These are phyloP conservation scores for Rhabdomys pumilio DNA, from an alignment of 2,797 vertebrate genomes.

Conservation along the genomic window DNA sequence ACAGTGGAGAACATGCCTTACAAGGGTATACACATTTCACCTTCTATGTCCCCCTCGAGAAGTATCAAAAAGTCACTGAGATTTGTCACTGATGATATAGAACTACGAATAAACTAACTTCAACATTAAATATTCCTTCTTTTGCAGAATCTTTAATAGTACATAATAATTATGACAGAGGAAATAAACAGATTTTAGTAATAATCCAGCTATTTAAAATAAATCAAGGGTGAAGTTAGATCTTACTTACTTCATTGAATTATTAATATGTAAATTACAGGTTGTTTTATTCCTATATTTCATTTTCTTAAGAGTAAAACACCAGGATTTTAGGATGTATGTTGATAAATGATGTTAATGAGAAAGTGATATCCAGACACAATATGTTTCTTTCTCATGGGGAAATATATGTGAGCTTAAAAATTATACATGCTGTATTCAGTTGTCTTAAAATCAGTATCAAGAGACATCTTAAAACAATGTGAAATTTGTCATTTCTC, in stretches of 20 bases:
- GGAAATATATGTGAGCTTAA: conserved; percentile 72
- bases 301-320: conserved; percentile 58
- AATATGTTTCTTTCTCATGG: conserved; percentile 80
- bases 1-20: conserved; percentile 48
- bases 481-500: conserved; percentile 89
- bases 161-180: conserved; percentile 50
- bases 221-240: conserved; percentile 64
- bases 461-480: conserved; percentile 86
- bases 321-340: conserved; percentile 1
- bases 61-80: conserved; percentile 65
- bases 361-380: conserved; percentile 70
- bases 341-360: conserved; percentile 41
- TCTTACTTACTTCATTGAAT: conserved; percentile 66
- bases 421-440: conserved; percentile 77
- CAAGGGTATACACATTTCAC: conserved; percentile 30
- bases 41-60: conserved; percentile 34
- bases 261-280: conserved; percentile 40
- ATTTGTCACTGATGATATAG: conserved; percentile 37
- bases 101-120: conserved; percentile 73
- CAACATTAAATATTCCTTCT: conserved; percentile 71
- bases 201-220: conserved; percentile 69
- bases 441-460: conserved; percentile 84
- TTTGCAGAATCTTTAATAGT: conserved; percentile 52
- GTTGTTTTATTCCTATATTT: conserved; percentile 70
- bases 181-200: conserved; percentile 62